Percentiles rank a stretch among this genome's conserved stretches.
These are phyloP conservation scores for Tychaedon coryphoeus DNA, from an alignment of 2,113 vertebrate genomes.

Conservation along the genomic window DNA sequence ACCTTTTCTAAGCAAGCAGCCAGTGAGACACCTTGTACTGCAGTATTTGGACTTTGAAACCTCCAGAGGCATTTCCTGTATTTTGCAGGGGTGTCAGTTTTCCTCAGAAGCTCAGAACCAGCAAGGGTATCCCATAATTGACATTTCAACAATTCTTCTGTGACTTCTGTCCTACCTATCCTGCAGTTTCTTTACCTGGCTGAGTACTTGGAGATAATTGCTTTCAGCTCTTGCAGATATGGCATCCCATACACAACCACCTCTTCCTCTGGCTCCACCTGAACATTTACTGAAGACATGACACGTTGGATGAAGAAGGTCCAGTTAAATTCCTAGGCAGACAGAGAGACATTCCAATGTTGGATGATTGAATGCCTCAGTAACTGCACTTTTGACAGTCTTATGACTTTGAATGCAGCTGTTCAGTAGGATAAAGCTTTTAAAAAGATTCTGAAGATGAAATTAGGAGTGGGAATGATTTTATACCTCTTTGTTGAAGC, in stretches of 20 bases:
- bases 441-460: background rate
- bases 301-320: conserved; percentile 87
- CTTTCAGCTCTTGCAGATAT: conserved; percentile 86
- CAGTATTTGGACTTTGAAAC: background rate
- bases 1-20: background rate
- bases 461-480: background rate
- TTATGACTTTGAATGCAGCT: background rate
- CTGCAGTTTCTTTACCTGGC: conserved; percentile 75
- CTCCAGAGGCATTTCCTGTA: background rate
- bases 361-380: background rate
- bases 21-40: background rate
- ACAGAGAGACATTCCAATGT: background rate
- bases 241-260: conserved; percentile 90
- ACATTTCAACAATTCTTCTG: background rate
- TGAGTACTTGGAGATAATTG: conserved; percentile 81
- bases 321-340: conserved; percentile 91
- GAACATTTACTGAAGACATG: conserved; percentile 81
- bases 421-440: background rate
- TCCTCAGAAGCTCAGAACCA: background rate
- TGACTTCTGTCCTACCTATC: background rate
- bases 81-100: background rate
- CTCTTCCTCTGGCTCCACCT: conserved; percentile 81
- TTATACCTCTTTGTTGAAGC: background rate
- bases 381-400: background rate
- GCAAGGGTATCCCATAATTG: background rate